phyloP scores from a whole-genome alignment of 1,140 invertebrate genomes.

The Portunus trituberculatus region DNA sequence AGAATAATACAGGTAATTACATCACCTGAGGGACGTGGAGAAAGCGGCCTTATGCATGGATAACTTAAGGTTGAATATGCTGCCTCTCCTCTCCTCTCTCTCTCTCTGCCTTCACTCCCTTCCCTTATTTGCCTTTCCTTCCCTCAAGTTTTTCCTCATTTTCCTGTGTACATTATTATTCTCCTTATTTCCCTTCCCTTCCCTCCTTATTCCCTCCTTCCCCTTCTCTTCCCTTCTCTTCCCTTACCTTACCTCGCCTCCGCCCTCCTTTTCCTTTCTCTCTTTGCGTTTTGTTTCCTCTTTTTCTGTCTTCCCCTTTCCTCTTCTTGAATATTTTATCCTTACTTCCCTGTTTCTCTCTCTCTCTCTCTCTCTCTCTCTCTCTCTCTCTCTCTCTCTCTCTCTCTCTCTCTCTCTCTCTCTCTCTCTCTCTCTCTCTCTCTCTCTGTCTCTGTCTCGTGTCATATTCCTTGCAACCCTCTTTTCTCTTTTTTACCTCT shows the following conservation, averaged over 20 bases:
- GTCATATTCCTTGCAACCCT: too few relatives aligned
- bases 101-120: not conserved
- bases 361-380: too few relatives aligned
- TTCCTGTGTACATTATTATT: not conserved
- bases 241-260: not conserved
- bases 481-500: too few relatives aligned
- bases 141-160: not conserved
- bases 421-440: too few relatives aligned
- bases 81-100: not conserved
- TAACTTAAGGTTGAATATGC: not conserved
- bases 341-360: not conserved
- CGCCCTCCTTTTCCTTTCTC: not conserved
- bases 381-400: too few relatives aligned
- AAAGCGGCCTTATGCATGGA: not conserved
- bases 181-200: not conserved
- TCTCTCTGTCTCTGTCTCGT: too few relatives aligned
- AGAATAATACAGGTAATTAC: not conserved
- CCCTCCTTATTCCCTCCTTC: not conserved
- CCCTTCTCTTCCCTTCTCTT: not conserved
- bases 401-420: too few relatives aligned
- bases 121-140: not conserved
- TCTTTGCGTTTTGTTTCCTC: not conserved
- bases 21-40: not conserved
- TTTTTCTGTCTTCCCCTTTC: not conserved
- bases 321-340: too few relatives aligned